phyloP scores from a whole-genome alignment of 2,113 vertebrate species.

The Merops nubicus region DNA sequence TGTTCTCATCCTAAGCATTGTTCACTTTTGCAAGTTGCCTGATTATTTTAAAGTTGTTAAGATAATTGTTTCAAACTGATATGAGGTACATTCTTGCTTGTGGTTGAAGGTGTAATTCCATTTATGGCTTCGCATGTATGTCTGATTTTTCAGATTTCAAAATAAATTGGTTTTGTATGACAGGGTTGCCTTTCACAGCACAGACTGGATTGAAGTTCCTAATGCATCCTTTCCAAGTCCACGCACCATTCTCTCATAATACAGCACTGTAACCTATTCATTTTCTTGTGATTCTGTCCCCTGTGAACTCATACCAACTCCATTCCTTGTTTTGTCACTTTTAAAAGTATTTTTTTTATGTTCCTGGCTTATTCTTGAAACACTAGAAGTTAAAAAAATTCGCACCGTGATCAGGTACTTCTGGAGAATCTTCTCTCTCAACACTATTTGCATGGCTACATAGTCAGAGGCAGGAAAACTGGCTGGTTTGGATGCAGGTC shows the following conservation, averaged over 20 bases:
- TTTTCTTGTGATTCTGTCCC: neutral
- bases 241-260: neutral
- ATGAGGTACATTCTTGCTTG: neutral
- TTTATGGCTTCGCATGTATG: neutral
- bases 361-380: neutral
- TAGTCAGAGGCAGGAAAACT: neutral
- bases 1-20: neutral
- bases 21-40: neutral
- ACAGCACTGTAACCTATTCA: neutral
- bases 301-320: neutral
- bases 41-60: neutral
- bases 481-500: neutral
- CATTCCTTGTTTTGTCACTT: neutral
- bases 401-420: neutral
- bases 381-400: neutral
- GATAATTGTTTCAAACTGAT: neutral
- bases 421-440: neutral
- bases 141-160: slow-evolving; percentile 2
- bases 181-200: neutral
- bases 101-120: neutral
- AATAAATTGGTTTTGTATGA: neutral
- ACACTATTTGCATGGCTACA: neutral
- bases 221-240: neutral
- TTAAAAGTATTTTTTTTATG: neutral
- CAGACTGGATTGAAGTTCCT: neutral